Evolutionary conservation across 2,113 vertebrate genomes (phyloP), one percentile per base, ranked within the genome.

Genomic region (Glaucomys volans): DNA sequence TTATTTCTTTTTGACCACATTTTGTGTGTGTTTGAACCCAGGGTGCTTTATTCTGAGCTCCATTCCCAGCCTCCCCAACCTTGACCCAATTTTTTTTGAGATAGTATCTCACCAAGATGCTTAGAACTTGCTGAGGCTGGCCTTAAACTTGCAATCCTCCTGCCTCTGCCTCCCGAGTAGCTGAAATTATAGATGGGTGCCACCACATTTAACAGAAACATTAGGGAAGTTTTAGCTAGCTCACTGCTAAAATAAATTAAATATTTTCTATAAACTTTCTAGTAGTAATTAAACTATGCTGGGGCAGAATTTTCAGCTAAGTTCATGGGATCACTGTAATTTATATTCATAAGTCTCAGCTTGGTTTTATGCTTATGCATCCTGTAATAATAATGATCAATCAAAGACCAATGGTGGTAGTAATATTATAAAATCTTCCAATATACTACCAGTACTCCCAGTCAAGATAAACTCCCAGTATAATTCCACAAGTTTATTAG

Each of bases 141-240:
- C 54, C 54, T 57, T 18, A 20, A 57, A 18, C 18, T 57, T 57
- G 54, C 18, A 57, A 20, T 57, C 7, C 54, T 20, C 54, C 54
- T 57, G 54, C 54, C 54, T 57, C 54, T 57, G 54, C 6, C 54
- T 57, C 54, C 18, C 7, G 18, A 57, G 54, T 6, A 57, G 54
- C 54, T 22, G 54, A 57, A 57, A 57, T 57, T 57, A 57, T 1
- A 57, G 54, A 18, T 5, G 17, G 54, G 54, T 57, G 18, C 54
- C 54, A 94, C 6, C 57, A 85, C 42, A 91, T n/a, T 91, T 94
- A 88, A 92, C 7, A 79, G 44, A 94, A 79, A 91, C 16, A 47
- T 77, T 62, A 75, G n/a, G 12, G 62, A 87, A 40, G 26, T 11
- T 66, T 72, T 88, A 91, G 71, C 67, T 88, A 94, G 71, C 71